phyloP scores from a whole-genome alignment of 2,888 invertebrate genomes.

The Clepsis dumicolana region DNA sequence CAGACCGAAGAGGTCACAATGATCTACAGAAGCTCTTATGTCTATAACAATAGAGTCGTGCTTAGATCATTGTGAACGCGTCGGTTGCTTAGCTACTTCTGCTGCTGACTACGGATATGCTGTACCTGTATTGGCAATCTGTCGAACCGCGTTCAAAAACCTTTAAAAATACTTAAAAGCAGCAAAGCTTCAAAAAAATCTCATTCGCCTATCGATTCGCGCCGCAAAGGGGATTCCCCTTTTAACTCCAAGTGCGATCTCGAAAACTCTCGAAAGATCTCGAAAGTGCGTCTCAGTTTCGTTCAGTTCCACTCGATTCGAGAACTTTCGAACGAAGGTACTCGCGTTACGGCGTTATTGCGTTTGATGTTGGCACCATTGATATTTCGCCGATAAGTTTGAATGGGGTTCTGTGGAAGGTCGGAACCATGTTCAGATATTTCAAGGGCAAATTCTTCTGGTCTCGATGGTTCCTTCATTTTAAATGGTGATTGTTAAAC shows the following conservation, averaged over 20 bases:
- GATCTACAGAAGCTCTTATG: too few species aligned
- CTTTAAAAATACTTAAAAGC: not conserved
- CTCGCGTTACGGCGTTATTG: conserved; percentile 29
- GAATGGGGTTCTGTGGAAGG: not conserved
- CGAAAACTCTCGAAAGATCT: conserved; percentile 51
- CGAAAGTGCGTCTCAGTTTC: conserved; percentile 55
- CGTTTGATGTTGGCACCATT: conserved; percentile 35
- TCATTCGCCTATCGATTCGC: conserved; percentile 18
- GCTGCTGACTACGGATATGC: too few species aligned
- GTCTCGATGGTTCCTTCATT: too few species aligned
- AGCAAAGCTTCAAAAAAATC: not conserved
- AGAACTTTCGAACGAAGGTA: conserved; percentile 39
- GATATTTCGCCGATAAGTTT: conserved; percentile 18
- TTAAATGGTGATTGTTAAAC: too few species aligned
- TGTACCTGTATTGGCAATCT: not conserved
- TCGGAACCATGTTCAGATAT: not conserved
- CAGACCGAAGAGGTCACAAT: too few species aligned
- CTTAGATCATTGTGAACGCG: too few species aligned
- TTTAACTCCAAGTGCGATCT: conserved; percentile 55
- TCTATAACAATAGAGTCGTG: too few species aligned
- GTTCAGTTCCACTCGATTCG: conserved; percentile 48
- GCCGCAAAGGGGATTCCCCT: conserved; percentile 32
- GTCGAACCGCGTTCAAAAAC: not conserved
- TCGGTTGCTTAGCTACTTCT: too few species aligned
- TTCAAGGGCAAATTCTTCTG: too few species aligned